Percentiles rank a stretch among this genome's conserved stretches.
phyloP scores from a whole-genome alignment of 2,113 vertebrate genomes.

The Pedionomus torquatus region DNA sequence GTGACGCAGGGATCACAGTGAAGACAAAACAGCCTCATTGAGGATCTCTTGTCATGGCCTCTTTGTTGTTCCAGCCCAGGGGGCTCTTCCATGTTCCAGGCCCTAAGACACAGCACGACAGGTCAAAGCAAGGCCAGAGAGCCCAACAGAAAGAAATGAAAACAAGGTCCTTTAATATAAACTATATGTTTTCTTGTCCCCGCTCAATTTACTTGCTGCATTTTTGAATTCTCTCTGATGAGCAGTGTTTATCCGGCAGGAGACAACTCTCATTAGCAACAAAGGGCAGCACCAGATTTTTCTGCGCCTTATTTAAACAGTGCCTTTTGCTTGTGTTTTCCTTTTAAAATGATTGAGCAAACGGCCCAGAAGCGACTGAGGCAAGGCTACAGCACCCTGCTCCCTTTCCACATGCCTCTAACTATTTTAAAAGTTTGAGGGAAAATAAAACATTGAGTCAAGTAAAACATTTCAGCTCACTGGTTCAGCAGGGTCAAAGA shows the following conservation, averaged over 20 bases:
- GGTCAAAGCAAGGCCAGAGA: background rate
- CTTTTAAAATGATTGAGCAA: background rate
- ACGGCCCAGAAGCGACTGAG: accelerated
- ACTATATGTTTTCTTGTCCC: background rate
- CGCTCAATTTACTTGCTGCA: background rate
- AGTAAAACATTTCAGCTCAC: background rate
- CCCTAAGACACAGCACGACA: accelerated
- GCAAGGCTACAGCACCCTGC: background rate
- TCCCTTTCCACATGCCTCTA: background rate
- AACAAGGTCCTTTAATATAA: background rate
- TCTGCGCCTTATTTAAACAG: background rate
- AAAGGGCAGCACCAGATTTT: background rate
- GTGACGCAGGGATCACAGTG: accelerated
- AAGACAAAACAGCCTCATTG: background rate
- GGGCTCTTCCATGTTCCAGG: background rate
- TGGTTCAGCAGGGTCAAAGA: background rate
- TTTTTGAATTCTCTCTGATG: background rate
- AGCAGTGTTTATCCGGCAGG: background rate
- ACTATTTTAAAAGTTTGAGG: background rate
- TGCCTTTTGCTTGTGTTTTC: background rate
- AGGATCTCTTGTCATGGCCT: background rate
- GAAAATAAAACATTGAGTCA: background rate
- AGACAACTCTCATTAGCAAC: background rate
- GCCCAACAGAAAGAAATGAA: background rate
- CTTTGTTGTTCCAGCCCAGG: background rate